Evolutionary conservation across 2,113 vertebrate genomes (phyloP), one percentile per base, ranked within the genome.

Genomic region (Brachypodius melanocephalos): DNA sequence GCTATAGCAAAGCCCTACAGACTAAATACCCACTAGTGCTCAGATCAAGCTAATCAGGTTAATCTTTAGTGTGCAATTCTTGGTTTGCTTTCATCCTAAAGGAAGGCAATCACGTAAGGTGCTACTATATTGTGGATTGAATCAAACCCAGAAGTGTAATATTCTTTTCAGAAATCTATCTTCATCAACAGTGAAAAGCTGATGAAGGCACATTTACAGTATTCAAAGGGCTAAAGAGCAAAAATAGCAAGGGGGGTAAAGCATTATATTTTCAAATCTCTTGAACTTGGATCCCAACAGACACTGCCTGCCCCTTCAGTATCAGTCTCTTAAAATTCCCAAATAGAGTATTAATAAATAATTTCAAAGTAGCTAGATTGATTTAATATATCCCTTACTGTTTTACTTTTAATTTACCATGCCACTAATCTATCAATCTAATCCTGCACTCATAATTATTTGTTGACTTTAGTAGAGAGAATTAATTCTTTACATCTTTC

Each of bases 401-500:
- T 94, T 92, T 90, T 88, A 79, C 63, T 96, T 96, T 91, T 96
- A 96, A 97, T 97, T 97, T 96, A 89, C 85, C 43, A 51, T 96
- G 88, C 74, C 85, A 94, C 93, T 96, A 95, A 96, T 97, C 94
- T 96, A 90, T 95, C 94, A 96, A 89, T 95, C 93, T 94, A 96
- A 94, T 93, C 89, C 91, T 93, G 85, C n/a, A 90, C 89, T 95
- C 91, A 88, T 95, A 97, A 96, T 95, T 96, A 95, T 97, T 96
- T 95, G 94, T 96, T 96, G 94, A 89, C 93, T 95, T 94, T 95
- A 89, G 93, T 73, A 80, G 87, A 93, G 81, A 95, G 87, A 96
- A 97, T 95, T 96, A 95, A 96, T 96, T 95, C 89, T 94, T 97
- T 95, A 90, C 81, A 85, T 95, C 89, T 95, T 96, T 83, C 95